Base-by-base conservation (phyloP, 2,888 invertebrate genomes). In the Nebria salina region DNA sequence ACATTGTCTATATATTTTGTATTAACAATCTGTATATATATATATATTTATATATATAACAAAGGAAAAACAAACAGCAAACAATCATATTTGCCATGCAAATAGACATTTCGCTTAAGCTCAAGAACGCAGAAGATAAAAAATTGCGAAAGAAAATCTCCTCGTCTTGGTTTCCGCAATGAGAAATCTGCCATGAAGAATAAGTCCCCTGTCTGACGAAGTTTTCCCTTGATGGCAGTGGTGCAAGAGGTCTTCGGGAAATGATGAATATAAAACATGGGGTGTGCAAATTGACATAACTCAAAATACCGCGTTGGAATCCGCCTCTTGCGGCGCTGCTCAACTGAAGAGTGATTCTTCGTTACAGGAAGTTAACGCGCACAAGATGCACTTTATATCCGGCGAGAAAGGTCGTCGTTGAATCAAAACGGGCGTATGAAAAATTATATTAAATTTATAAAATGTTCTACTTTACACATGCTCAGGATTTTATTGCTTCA, bases 281-380 rank as follows among this genome's bases (percentile, higher is more conserved):
- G 85, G 84, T 85, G 85, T 83, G 84, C 85, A 86, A 86, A 86
- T 86, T 86, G 85, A 86, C 85, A 83, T 85, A 86, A 86, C 85
- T 85, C 84, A 81, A 81, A 81, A 81, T 81, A 81, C 81, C 81
- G 54, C 54, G 72, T 15, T 42, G 26, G 70, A 65, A 34, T 43
- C 73, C 65, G 65, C 41, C 73, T 54, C 54, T 54, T 54, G 54
- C 8, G 11, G 54, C 13, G 54, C 8, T 8, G 68, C 43, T 77
- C 26, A 15, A 43, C 73, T 64, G 72, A 41, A 65, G 65, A 77
- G 65, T 65, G 20, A 20, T 43, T 43, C 73, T 42, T 41, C 43
- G 73, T 73, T 41, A 20, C 68, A 64, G 81, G 81, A 81, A 81
- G 81, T 81, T 81, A 81, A 81, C 76, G 81, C 66, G 81, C 72